Evolutionary conservation across 2,888 invertebrate genomes (phyloP).

Genomic region (Orthosia incerta): DNA sequence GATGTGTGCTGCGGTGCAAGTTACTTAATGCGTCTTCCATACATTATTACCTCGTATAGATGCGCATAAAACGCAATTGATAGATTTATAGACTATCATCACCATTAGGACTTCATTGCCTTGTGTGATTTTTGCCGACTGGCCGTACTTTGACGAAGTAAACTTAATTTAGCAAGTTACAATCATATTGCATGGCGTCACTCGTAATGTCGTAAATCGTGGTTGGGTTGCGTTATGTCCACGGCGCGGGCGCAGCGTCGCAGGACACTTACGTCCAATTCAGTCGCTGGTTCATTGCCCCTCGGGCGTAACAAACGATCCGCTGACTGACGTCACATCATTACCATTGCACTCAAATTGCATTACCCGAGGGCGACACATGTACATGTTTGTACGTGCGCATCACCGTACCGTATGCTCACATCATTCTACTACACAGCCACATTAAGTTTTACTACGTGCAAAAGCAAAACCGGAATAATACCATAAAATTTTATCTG

Average conservation of each 20-base stretch:
- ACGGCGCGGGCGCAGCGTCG: constrained; percentile 74
- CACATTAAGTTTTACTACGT: constrained; percentile 37
- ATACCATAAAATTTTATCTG: constrained; percentile 35
- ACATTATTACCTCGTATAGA: constrained; percentile 37
- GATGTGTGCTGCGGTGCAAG: constrained; percentile 7
- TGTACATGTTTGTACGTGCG: constrained; percentile 51
- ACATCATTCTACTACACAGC: constrained; percentile 44
- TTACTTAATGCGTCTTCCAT: constrained; percentile 38
- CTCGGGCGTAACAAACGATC: constrained; percentile 81
- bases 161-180: constrained; percentile 71
- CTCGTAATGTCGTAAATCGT: constrained; percentile 80
- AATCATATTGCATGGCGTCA: constrained; percentile 75
- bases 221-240: constrained; percentile 80
- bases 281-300: constrained; percentile 87
- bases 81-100: constrained; percentile 58
- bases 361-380: constrained; percentile 69
- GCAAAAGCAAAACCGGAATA: constrained; percentile 38
- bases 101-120: constrained; percentile 33
- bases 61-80: constrained; percentile 39
- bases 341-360: constrained; percentile 84
- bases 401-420: constrained; percentile 26
- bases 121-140: constrained; percentile 41
- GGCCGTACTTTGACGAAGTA: constrained; percentile 61
- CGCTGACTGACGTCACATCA: constrained; percentile 84
- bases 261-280: constrained; percentile 89